Conservation (phyloP, 37 sponge, comb jelly and placozoan species). For the Spongia lamella region DNA sequence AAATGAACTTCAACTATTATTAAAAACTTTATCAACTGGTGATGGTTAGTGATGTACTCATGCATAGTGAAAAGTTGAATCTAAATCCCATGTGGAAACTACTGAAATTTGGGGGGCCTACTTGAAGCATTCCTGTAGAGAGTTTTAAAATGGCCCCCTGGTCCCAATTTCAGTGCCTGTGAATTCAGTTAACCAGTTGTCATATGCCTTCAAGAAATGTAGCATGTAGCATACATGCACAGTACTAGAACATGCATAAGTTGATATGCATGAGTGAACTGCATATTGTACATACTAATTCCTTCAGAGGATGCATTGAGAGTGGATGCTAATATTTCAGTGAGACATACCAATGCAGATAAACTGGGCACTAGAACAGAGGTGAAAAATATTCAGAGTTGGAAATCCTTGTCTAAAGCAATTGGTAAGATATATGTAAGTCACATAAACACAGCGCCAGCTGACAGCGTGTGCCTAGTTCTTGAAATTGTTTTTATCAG, state of each 20-base stretch:
- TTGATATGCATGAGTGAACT: too few species aligned
- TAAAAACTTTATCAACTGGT: slow-evolving; percentile 47
- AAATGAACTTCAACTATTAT: slow-evolving; percentile 43
- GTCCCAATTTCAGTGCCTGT: too few species aligned
- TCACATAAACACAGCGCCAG: background rate
- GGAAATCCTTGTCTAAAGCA: slow-evolving; percentile 46
- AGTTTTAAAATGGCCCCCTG: too few species aligned
- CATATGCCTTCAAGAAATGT: too few species aligned
- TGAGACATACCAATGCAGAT: slow-evolving; percentile 6
- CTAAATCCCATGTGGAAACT: too few species aligned
- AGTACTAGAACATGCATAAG: too few species aligned
- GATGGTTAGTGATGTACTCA: slow-evolving; percentile 34
- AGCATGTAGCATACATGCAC: too few species aligned
- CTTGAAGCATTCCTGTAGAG: too few species aligned
- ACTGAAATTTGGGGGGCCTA: too few species aligned
- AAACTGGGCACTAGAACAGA: slow-evolving; percentile 46
- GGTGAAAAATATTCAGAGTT: slow-evolving; percentile 57
- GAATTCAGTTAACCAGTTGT: too few species aligned
- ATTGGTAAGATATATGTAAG: slow-evolving; percentile 39
- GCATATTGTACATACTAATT: background rate
- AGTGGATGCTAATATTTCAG: slow-evolving; percentile 76
- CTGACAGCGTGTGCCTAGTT: background rate
- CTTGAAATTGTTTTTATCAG: background rate
- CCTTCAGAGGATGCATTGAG: slow-evolving; percentile 49
- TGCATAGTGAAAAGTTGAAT: slow-evolving; percentile 8